Base-by-base conservation (phyloP, 2,888 invertebrate genomes). In the Dicroscelio sp. region DNA sequence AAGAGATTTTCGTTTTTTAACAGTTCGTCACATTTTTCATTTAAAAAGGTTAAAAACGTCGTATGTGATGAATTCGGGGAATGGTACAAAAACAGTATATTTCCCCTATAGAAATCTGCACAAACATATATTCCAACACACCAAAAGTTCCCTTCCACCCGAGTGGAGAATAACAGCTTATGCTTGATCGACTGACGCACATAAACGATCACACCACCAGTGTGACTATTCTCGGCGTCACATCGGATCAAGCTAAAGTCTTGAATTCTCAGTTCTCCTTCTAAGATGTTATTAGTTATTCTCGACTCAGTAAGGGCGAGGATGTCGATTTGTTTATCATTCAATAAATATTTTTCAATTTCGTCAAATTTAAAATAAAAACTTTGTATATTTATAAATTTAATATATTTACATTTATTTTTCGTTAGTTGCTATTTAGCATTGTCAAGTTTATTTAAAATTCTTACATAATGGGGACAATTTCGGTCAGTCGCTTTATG, bases 381-480 rank as follows among this genome's bases (percentile, higher is more conserved):
- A n/a, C n/a, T n/a, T n/a, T n/a, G n/a, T 71, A 48, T 2, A 71
- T 38, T 38, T 38, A 38, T 38, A 38, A 8, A 83, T 55, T 85
- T 67, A 31, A 58, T 14, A 78, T 10, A 30, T 69, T 48, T 65
- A 65, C 8, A 73, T 38, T 38, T 31, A 12, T 55, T 31, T 23
- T 71, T 80, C n/a, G n/a, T 79, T 88, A 58, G 69, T 78, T 83
- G 83, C 83, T 84, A 84, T 60, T 84, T 33, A 69, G 69, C 30
- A 63, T 84, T 84, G 55, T 88, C 33, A 43, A 88, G 8, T 48
- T 83, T 79, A 25, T 84, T 79, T 76, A 69, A 55, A 69, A 84
- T 38, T 33, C 63, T n/a, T 6, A 78, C 38, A 84, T 88, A 83
- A 31, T 69, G 55, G 5, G 82, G 82, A 76, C 88, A 83, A 63